Percentiles rank a stretch among this genome's conserved stretches.
These are phyloP conservation scores for Falco novaeseelandiae DNA, from an alignment of 2,797 vertebrate species.

Conservation along the genomic window DNA sequence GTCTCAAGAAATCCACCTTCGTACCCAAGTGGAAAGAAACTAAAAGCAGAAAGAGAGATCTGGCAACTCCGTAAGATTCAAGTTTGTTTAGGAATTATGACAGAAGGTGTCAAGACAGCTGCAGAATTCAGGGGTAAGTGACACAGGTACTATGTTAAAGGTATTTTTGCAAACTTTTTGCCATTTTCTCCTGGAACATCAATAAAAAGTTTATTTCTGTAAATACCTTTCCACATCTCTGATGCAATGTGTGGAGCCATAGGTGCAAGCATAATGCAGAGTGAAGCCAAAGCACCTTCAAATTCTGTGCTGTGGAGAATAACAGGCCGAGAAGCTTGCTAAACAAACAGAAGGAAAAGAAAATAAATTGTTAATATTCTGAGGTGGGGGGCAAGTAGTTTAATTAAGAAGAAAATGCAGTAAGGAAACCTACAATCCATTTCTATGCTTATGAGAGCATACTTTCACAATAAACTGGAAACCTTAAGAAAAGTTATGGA, in stretches of 20 bases:
- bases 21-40: background rate
- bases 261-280: constrained; percentile 89
- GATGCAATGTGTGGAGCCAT: constrained; percentile 93
- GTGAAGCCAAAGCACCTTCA: constrained; percentile 88
- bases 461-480: background rate
- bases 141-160: background rate
- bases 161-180: background rate
- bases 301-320: constrained; percentile 90
- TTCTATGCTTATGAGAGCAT: background rate
- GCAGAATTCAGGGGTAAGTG: background rate
- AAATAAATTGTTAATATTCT: background rate
- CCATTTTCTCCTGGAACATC: background rate
- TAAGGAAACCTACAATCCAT: background rate
- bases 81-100: background rate
- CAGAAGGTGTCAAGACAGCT: background rate
- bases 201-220: background rate
- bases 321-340: constrained; percentile 83
- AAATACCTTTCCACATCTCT: constrained; percentile 95
- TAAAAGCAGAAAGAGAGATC: background rate
- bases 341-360: background rate
- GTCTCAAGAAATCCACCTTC: background rate
- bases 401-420: background rate
- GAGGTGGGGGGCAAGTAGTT: background rate
- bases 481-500: background rate
- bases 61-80: background rate